Evolutionary conservation across 2,113 vertebrate genomes (phyloP), one percentile per base, ranked within the genome.

Genomic region (Cololabis saira): DNA sequence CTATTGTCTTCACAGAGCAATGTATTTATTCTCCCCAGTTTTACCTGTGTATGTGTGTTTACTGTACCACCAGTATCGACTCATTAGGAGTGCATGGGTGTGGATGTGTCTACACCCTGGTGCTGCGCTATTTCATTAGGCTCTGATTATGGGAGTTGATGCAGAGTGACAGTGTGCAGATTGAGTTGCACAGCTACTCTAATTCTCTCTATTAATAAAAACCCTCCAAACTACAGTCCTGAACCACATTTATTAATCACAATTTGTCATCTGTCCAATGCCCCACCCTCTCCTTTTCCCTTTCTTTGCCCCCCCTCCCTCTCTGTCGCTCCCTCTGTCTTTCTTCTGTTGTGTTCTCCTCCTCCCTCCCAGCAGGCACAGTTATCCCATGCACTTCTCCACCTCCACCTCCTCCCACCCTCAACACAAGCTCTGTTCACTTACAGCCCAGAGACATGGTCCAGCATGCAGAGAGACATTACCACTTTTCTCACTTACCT

Each of bases 191-290:
- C 92, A 87, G 89, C 87, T 86, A 80, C 84, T 92, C 90, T 93
- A 91, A 94, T 93, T 93, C 91, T 93, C 89, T 91, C 92, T 92
- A 93, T 94, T 94, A 94, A 94, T 93, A 93, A 92, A 87, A 90
- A 86, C 88, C 86, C 86, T 89, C 85, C 87, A 90, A 90, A 90
- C 89, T 90, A 85, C 86, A 63, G 63, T 88, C 90, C 90, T 78
- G 79, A 90, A 93, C 86, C 90, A 92, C 92, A 92, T 92, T 94
- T 93, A 94, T 94, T 93, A 93, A 94, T 94, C 92, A 94, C 92
- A 93, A 93, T 94, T 93, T 94, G 92, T 94, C 92, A 93, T 90
- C 90, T 90, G 90, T 90, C 92, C 85, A 12, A 83, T 49, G 84
- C 88, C 90, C 89, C 89, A 78, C 90, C 90, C 76, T 71, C 79